A percentile compares a stretch with the other conserved stretches of the same genome.
Evolutionary conservation across 2,888 invertebrate genomes (phyloP).

Genomic region (Bugulina stolonifera): DNA sequence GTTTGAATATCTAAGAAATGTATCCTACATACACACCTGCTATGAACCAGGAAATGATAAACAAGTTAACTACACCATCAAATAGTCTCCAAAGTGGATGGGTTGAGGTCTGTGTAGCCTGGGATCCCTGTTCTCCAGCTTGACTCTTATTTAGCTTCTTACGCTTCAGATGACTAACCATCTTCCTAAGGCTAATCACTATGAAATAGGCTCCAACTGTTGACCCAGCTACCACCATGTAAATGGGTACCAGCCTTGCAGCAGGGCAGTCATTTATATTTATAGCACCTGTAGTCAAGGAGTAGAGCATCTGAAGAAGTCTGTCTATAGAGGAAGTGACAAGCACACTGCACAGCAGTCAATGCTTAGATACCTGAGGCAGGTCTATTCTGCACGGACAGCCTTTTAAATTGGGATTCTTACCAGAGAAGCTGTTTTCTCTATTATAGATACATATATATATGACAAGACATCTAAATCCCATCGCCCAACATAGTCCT

Average conservation of each 20-base stretch:
- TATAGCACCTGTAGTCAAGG: neutral
- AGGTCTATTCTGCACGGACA: too few species aligned
- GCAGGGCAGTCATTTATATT: neutral
- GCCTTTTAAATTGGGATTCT: too few species aligned
- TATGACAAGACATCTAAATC: too few species aligned
- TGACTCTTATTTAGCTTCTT: neutral
- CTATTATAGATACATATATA: too few species aligned
- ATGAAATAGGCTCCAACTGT: neutral
- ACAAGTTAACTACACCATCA: constrained; percentile 1
- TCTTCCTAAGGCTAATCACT: neutral
- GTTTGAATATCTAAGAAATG: too few species aligned
- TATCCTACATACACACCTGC: too few species aligned
- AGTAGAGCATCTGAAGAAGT: too few species aligned
- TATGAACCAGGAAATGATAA: constrained; percentile 18
- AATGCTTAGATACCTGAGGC: too few species aligned
- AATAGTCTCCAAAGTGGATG: neutral
- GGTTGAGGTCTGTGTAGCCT: neutral
- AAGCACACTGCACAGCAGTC: too few species aligned
- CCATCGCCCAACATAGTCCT: too few species aligned
- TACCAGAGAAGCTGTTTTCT: too few species aligned
- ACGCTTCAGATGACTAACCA: neutral
- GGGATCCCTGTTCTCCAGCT: neutral
- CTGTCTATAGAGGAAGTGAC: too few species aligned
- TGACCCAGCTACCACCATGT: constrained; percentile 10
- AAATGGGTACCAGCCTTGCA: neutral